Base-by-base conservation (phyloP, 2,113 vertebrate genomes). In the Varanus komodoensis region DNA sequence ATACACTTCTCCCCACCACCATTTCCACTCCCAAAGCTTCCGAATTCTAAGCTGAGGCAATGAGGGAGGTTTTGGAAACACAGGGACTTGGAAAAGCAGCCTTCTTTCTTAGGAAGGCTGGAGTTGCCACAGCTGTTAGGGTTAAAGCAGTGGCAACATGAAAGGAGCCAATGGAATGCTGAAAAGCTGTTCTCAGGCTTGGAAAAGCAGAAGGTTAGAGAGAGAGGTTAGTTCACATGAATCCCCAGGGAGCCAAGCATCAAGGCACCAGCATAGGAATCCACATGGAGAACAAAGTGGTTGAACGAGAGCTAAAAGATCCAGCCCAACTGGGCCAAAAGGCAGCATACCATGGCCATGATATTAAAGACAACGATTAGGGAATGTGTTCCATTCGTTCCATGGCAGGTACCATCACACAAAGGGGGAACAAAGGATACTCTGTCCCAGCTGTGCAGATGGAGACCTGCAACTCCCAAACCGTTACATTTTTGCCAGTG, bases 171-270 rank as follows among this genome's bases (percentile, higher is more conserved):
- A 48, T 67, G n/a, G 48, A 57, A 84, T 71, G 57, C 12, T 0
- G 12, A 80, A 69, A 23, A 84, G 78, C 17, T 0, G 0, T 74
- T 93, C 93, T 96, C 91, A 95, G 84, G 57, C 75, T 71, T 89
- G 29, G 1, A 74, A 73, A 91, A 86, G 9, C 5, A 67, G 50
- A 89, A 93, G 82, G 32, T 92, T 88, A 91, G 32, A 93, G 68
- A 14, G 38, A 82, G 68, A 93, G 64, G 87, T 75, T 93, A 78
- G 88, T 94, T 97, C 94, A 93, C 94, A 95, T 0, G 0, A 89
- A 84, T 57, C 90, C 77, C 88, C 44, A 27, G 91, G 87, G 87
- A 83, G 25, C 90, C 54, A 68, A 23, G 74, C 0, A 0, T 80
- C 34, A 71, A 48, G 74, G 57, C 89, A 84, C 61, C 81, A 90